Conservation (phyloP, 2,888 invertebrate genomes). For the Ormyrus pomaceus region DNA sequence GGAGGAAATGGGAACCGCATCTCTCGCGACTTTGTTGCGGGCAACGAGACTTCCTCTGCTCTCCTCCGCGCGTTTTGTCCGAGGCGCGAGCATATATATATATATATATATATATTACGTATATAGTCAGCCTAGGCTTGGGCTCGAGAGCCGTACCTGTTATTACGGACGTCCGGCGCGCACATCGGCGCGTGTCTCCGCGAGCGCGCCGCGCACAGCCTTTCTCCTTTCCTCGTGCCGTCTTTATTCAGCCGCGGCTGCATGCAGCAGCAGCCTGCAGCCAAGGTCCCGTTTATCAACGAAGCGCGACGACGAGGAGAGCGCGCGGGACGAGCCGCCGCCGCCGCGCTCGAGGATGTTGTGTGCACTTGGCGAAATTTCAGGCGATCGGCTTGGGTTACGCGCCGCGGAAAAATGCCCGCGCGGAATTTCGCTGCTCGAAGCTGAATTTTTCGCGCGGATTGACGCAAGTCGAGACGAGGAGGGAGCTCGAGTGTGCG, state of each 20-base stretch:
- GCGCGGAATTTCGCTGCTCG: conserved; percentile 13
- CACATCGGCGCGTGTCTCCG: conserved; percentile 48
- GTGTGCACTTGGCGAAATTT: conserved; percentile 20
- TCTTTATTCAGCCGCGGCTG: conserved; percentile 21
- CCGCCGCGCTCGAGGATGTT: no score
- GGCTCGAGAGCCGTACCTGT: conserved; percentile 18
- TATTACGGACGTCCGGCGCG: conserved; percentile 51
- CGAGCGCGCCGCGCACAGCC: not conserved
- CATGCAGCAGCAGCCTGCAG: conserved; percentile 7
- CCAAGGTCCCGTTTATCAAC: conserved; percentile 44
- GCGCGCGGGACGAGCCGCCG: no score
- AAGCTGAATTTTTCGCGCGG: conserved; percentile 6
- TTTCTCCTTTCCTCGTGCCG: conserved; percentile 3
- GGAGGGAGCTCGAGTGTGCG: not conserved
- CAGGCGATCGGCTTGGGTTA: conserved; percentile 16
- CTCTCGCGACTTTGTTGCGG: conserved; percentile 21
- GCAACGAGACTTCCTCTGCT: conserved; percentile 41
- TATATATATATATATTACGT: not conserved
- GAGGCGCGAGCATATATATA: not conserved
- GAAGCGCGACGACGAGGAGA: conserved; percentile 34
- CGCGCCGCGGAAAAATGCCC: conserved; percentile 3
- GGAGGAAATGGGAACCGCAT: conserved; percentile 45
- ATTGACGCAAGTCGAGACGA: no score
- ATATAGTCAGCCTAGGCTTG: no score
- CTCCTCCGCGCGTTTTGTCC: not conserved